Base-by-base conservation (phyloP, 2,797 vertebrate species). In the Trematomus bernacchii region DNA sequence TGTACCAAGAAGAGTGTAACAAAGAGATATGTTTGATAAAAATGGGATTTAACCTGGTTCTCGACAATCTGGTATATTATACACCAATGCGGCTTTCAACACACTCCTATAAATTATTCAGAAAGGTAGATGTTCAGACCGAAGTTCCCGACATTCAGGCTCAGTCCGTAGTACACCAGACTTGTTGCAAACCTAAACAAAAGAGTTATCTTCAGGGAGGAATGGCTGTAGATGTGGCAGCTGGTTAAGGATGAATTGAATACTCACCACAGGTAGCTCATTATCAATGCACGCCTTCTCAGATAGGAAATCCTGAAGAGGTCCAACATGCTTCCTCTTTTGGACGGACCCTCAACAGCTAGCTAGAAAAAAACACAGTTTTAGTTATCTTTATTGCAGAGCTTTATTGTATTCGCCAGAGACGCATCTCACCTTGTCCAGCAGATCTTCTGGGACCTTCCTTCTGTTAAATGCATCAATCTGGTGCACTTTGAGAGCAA, bases 101-200 rank as follows among this genome's bases (percentile, higher is more conserved):
- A 44, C 6, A 23, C 3, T 33, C 2, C 1, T 10, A 6, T 50
- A 46, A 16, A 33, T 3, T 6, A 33, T 19, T 27, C 1, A 33
- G 30, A 1, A 12, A 99, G 91, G 90, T 98, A 97, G 91, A 98
- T 96, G 85, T 98, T 90, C 91, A 97, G 71, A 18, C 98, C 97
- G n/a, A 99, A 99, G 68, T 88, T 94, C 0, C 96, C 96, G 47
- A 98, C 96, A 0, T 96, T 97, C 67, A 98, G 88, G 71, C 96
- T 94, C 80, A 99, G 86, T 5, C 97, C 97, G 0, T 96, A 98
- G 88, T 97, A 99, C 44, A 95, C 91, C 77, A 99, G 71, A 66
- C 95, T 96, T 68, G 95, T 96, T 71, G 91, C 95, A 93, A 97
- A 98, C 97, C 97, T 98, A 66, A 30, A 51, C 83, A 61, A 0